These are phyloP conservation scores for Karalla daura DNA, from an alignment of 2,797 vertebrate genomes.

Conservation along the genomic window DNA sequence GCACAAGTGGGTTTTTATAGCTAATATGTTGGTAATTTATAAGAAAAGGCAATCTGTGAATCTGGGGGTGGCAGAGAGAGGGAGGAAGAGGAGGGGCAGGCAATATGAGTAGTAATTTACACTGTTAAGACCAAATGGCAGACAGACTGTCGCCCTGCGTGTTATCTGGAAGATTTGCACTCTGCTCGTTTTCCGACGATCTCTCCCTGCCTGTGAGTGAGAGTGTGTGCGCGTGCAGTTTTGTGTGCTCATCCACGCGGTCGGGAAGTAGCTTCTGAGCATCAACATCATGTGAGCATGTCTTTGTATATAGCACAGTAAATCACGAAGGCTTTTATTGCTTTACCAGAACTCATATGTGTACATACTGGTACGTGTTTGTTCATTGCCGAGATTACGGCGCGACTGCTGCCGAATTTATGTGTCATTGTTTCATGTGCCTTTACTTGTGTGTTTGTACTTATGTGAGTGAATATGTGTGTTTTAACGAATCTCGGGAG, in stretches of 20 bases:
- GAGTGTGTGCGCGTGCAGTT: conserved; percentile 43
- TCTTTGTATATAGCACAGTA: conserved; percentile 55
- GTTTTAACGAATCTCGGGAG: conserved; percentile 90
- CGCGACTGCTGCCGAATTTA: conserved; percentile 31
- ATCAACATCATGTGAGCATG: conserved; percentile 53
- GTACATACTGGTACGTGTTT: conserved; percentile 49
- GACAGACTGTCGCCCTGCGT: conserved; percentile 95
- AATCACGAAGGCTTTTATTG: conserved; percentile 56
- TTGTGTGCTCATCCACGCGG: conserved; percentile 51
- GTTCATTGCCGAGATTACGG: conserved; percentile 45
- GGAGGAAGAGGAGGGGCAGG: conserved; percentile 65
- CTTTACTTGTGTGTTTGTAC: conserved; percentile 52
- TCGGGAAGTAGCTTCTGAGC: conserved; percentile 43
- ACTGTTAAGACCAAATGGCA: conserved; percentile 93
- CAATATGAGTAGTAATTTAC: conserved; percentile 89
- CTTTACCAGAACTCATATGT: conserved; percentile 46
- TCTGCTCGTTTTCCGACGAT: conserved; percentile 86
- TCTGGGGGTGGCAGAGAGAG: conserved; percentile 71
- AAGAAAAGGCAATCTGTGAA: conserved; percentile 80
- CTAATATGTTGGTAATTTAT: conserved; percentile 81
- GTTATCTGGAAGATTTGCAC: conserved; percentile 91
- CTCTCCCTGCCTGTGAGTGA: conserved; percentile 54
- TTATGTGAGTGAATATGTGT: conserved; percentile 79
- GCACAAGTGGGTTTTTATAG: conserved; percentile 76
- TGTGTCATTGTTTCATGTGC: conserved; percentile 26